Conservation (phyloP, 1,140 invertebrate species). For the Hylaeus anthracinus region DNA sequence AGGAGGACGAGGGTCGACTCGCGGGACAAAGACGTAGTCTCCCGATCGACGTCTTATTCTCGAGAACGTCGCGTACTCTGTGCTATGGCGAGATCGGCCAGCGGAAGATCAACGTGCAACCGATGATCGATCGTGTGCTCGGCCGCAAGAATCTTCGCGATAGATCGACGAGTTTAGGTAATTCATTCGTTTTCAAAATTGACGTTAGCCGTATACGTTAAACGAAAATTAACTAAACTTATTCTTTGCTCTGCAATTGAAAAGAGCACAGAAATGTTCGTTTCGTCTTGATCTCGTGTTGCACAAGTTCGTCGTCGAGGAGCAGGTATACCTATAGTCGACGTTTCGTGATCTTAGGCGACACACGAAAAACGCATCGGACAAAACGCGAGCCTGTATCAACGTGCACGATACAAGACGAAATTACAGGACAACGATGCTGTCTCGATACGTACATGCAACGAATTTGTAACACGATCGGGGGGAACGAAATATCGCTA, state of each 20-base stretch:
- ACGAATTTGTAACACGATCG: constrained; percentile 43
- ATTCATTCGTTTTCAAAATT: no score
- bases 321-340: no score
- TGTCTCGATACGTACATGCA: neutral
- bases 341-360: neutral
- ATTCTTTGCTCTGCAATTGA: no score
- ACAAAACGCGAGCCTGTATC: neutral
- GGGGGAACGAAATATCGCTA: constrained; percentile 40
- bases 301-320: neutral
- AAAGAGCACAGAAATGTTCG: neutral
- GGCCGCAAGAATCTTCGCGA: no score
- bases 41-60: neutral
- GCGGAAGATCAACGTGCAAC: neutral
- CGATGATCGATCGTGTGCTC: neutral
- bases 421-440: neutral
- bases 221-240: no score
- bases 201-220: no score
- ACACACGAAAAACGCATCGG: neutral
- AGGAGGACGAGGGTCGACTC: neutral
- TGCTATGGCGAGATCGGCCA: neutral
- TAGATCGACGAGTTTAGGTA: no score
- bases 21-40: neutral
- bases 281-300: neutral
- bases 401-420: neutral
- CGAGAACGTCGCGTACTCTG: neutral